A percentile compares a stretch with the other conserved stretches of the same genome.
Evolutionary conservation across 1,140 invertebrate genomes (phyloP).

Genomic region (Eciton burchellii): DNA sequence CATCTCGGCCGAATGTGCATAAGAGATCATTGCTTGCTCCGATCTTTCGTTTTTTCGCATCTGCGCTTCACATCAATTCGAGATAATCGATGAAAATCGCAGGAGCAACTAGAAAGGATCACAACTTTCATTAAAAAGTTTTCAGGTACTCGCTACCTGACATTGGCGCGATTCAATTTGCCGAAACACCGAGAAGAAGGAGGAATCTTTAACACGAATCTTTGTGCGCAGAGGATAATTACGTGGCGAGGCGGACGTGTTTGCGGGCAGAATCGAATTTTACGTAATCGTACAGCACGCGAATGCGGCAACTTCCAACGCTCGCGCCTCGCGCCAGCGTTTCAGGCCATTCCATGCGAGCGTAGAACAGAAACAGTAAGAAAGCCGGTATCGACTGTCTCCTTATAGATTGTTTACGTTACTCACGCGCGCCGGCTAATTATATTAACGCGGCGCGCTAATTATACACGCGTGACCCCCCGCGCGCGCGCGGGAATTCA

Average conservation of each 20-base stretch:
- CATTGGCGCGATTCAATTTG: neutral
- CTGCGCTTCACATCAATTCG: too few species aligned
- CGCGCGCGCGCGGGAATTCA: slow-evolving; percentile 22
- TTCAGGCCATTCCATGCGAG: neutral
- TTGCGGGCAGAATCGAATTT: neutral
- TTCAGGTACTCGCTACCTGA: neutral
- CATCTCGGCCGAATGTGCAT: neutral
- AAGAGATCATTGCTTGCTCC: neutral
- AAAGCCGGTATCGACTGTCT: neutral
- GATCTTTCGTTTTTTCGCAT: neutral
- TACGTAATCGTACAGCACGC: neutral
- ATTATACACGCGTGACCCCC: neutral
- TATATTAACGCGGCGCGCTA: slow-evolving; percentile 20
- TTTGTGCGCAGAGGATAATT: too few species aligned
- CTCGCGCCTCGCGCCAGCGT: neutral
- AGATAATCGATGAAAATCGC: too few species aligned
- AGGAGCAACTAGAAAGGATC: neutral
- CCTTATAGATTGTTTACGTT: slow-evolving; percentile 14
- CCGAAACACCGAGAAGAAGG: neutral
- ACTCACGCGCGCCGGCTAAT: neutral
- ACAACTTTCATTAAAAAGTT: neutral
- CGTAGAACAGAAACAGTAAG: neutral
- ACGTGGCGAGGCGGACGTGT: neutral
- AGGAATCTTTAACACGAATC: too few species aligned
- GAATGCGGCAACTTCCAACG: neutral